Conservation (phyloP, 2,797 vertebrate genomes). For the Dromococcyx pavoninus region DNA sequence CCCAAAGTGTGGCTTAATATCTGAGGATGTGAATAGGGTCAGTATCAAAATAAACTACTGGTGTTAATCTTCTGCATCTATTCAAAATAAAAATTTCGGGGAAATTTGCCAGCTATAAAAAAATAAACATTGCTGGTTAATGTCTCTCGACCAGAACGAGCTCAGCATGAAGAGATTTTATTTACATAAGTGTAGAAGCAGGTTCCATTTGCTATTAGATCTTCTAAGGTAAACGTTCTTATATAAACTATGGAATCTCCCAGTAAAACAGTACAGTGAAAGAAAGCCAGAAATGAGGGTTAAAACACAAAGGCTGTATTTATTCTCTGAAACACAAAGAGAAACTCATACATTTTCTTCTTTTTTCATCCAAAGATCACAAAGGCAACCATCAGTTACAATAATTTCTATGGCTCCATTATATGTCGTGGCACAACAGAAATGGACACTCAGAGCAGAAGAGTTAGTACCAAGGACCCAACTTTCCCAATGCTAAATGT, state of each 20-base stretch:
- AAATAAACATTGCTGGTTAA: conserved; percentile 76
- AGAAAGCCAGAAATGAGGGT: conserved; percentile 33
- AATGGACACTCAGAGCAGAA: neutral
- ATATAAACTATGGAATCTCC: conserved; percentile 61
- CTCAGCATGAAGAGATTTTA: conserved; percentile 55
- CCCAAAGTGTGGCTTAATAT: conserved; percentile 25
- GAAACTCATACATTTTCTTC: neutral
- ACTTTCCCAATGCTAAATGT: neutral
- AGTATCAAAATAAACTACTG: conserved; percentile 72
- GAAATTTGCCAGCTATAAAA: conserved; percentile 75
- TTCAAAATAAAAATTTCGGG: conserved; percentile 71
- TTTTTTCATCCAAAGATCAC: conserved; percentile 30
- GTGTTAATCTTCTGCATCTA: conserved; percentile 71
- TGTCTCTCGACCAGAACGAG: conserved; percentile 55
- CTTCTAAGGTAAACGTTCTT: conserved; percentile 67
- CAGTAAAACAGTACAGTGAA: conserved; percentile 48
- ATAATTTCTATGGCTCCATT: neutral
- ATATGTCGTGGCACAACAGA: neutral
- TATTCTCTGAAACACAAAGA: neutral
- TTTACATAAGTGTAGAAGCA: conserved; percentile 66
- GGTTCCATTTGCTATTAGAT: conserved; percentile 68
- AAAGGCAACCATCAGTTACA: neutral
- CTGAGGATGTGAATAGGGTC: conserved; percentile 23
- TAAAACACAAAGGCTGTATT: conserved; percentile 40
- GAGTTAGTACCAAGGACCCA: neutral